These are phyloP conservation scores for Pangasius djambal DNA, from an alignment of 2,797 vertebrate genomes.

Conservation along the genomic window DNA sequence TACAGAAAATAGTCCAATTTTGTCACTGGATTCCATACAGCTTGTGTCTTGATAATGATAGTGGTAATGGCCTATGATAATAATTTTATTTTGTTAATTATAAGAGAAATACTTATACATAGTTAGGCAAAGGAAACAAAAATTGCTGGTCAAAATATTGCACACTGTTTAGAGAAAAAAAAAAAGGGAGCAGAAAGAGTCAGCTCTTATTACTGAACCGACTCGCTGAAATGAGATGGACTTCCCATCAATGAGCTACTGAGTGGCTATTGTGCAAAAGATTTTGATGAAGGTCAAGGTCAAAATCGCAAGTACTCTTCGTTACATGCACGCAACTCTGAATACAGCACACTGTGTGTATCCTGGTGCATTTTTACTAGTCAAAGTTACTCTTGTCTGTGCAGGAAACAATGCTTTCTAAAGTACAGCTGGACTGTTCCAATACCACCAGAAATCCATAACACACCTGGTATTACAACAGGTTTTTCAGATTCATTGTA, in stretches of 20 bases:
- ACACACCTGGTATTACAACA: slow-evolving; percentile 42
- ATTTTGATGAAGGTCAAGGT: no score
- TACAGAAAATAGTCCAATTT: neutral
- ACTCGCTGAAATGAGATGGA: no score
- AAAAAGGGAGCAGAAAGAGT: neutral
- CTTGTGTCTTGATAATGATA: neutral
- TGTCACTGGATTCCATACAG: no score
- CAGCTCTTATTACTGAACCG: no score
- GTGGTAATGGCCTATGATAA: neutral
- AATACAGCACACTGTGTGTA: neutral
- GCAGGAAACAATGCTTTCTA: slow-evolving; percentile 69
- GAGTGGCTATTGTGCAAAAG: no score
- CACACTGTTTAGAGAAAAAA: neutral
- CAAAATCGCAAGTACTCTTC: neutral
- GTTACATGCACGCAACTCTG: neutral
- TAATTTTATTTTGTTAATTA: neutral
- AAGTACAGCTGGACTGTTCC: slow-evolving; percentile 67
- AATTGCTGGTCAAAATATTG: neutral
- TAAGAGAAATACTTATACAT: neutral
- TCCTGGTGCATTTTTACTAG: neutral
- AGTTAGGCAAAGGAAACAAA: neutral
- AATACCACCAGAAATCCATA: slow-evolving; percentile 34
- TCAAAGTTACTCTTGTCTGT: neutral
- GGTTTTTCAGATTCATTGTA: slow-evolving; percentile 64
- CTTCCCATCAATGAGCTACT: no score